phyloP scores from a whole-genome alignment of 37 sponge, comb jelly and placozoan genomes.

The Aphrocallistes beatrix region DNA sequence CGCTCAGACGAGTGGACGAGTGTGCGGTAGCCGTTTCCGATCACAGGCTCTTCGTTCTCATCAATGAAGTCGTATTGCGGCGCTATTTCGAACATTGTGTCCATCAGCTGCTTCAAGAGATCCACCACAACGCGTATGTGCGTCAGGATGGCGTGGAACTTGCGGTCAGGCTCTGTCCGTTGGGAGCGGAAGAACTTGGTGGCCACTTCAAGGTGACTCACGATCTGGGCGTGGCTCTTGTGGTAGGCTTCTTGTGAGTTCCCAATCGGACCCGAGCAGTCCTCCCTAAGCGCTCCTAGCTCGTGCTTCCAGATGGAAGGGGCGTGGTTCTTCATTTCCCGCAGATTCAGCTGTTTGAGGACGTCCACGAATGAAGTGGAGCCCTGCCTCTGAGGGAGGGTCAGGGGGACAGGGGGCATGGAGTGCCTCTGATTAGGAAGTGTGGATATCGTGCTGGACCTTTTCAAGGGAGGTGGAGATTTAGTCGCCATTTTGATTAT shows the following conservation, averaged over 20 bases:
- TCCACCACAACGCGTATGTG: constrained; percentile 17
- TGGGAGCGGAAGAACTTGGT: constrained; percentile 28
- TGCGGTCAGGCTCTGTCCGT: constrained; percentile 10
- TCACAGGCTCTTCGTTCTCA: constrained; percentile 42
- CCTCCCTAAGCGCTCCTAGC: background rate
- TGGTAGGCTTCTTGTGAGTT: background rate
- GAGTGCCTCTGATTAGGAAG: background rate
- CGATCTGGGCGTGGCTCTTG: background rate
- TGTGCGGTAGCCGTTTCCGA: constrained; percentile 69
- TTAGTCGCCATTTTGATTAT: constrained; percentile 17
- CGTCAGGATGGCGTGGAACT: constrained; percentile 28
- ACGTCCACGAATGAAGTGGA: background rate
- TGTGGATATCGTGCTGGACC: background rate
- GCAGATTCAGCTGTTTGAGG: background rate
- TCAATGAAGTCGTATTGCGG: constrained; percentile 50
- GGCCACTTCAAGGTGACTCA: constrained; percentile 36
- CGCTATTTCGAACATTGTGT: constrained; percentile 7
- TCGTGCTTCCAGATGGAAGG: constrained; percentile 7
- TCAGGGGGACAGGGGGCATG: constrained; percentile 8
- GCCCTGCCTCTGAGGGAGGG: background rate
- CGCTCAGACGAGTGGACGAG: constrained; percentile 29
- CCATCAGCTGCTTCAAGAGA: constrained; percentile 26
- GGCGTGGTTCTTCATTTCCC: background rate
- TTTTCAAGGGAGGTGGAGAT: background rate
- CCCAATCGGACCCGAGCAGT: background rate